phyloP scores from a whole-genome alignment of 2,797 vertebrate genomes.

The Phrynocephalus vlangalii region DNA sequence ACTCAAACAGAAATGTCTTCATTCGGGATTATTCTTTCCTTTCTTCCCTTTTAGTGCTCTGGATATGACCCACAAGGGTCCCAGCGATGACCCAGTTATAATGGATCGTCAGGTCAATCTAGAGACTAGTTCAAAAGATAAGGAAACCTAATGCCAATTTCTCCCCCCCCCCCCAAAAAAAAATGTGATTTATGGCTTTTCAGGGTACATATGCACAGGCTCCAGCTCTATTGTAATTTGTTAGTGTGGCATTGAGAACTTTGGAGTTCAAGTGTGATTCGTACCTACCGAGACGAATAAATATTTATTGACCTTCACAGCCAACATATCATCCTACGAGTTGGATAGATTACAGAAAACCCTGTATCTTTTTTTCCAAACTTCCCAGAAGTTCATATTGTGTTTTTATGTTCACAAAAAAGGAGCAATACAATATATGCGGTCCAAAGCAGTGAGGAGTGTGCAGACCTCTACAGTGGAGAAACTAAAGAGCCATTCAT shows the following conservation, averaged over 20 bases:
- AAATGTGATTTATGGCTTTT: conserved; percentile 43
- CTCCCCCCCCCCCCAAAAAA: conserved; percentile 9
- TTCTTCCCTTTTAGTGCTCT: conserved; percentile 65
- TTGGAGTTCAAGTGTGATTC: not conserved
- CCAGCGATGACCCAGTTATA: conserved; percentile 51
- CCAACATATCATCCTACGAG: no score
- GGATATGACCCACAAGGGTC: conserved; percentile 65
- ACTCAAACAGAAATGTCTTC: conserved; percentile 86
- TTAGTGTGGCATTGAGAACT: conserved; percentile 2
- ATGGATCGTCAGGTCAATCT: conserved; percentile 54
- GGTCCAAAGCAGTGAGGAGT: no score
- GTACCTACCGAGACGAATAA: not conserved
- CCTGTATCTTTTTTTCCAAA: not conserved
- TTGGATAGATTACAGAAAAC: not conserved
- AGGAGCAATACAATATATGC: no score
- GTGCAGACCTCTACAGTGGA: no score
- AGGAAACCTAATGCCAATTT: conserved; percentile 51
- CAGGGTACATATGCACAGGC: conserved; percentile 24
- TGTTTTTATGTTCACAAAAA: no score
- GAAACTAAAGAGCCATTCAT: no score
- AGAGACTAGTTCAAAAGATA: conserved; percentile 47
- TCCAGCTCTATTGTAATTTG: conserved; percentile 63
- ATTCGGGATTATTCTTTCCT: conserved; percentile 81
- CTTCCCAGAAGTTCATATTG: not conserved
- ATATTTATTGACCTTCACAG: not conserved